Conservation (phyloP, 2,888 invertebrate species). For the Petrolisthes manimaculis region DNA sequence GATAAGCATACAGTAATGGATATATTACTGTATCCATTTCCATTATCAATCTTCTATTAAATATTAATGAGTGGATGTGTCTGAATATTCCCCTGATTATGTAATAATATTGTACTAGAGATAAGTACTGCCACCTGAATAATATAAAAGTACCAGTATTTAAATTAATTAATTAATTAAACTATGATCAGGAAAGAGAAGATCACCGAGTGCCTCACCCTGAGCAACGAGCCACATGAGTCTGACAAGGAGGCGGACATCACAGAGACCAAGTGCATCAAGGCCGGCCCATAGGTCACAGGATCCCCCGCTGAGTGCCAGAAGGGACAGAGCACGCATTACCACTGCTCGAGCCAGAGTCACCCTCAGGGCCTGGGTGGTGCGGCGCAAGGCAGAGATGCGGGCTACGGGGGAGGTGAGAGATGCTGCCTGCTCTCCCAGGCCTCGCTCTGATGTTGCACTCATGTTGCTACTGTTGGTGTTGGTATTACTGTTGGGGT, state of each 20-base stretch:
- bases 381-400: slow-evolving; percentile 72
- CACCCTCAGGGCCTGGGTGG: slow-evolving; percentile 73
- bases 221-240: slow-evolving; percentile 76
- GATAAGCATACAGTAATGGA: too few relatives aligned
- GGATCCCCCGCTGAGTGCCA: slow-evolving; percentile 71
- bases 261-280: slow-evolving; percentile 73
- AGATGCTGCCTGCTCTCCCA: slow-evolving; percentile 74
- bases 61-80: too few relatives aligned
- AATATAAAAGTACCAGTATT: background rate
- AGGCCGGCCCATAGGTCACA: slow-evolving; percentile 72
- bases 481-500: background rate
- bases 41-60: too few relatives aligned
- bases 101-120: background rate
- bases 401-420: slow-evolving; percentile 68
- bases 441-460: slow-evolving; percentile 66
- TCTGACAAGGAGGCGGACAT: slow-evolving; percentile 75
- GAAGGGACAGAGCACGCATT: slow-evolving; percentile 74
- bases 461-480: background rate
- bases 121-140: too few relatives aligned
- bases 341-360: slow-evolving; percentile 74
- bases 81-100: too few relatives aligned
- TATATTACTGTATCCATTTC: too few relatives aligned
- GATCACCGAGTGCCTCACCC: slow-evolving; percentile 66
- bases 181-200: background rate
- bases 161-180: background rate